Conservation (phyloP, 1,140 invertebrate species). For the Neomicropteryx cornuta region DNA sequence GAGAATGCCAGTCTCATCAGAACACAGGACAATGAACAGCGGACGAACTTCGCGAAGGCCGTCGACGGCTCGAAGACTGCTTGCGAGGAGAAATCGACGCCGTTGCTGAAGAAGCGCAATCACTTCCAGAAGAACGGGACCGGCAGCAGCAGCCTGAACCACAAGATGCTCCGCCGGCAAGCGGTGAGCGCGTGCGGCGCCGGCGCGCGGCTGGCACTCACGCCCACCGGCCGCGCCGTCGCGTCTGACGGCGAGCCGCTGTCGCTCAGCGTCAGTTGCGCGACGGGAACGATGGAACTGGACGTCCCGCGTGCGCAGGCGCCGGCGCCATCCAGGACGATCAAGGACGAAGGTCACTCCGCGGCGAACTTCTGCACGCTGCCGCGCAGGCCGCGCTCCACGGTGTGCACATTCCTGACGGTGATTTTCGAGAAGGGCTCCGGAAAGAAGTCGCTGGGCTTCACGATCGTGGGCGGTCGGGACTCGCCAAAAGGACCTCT, state of each 20-base stretch:
- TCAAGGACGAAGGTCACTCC: constrained; percentile 16
- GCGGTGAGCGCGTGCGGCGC: constrained; percentile 39
- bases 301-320: constrained; percentile 27
- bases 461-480: constrained; percentile 83
- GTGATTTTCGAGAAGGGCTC: constrained; percentile 75
- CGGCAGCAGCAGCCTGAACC: constrained; percentile 44
- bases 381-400: constrained; percentile 52
- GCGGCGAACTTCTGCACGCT: constrained; percentile 59
- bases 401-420: constrained; percentile 56
- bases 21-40: constrained; percentile 22
- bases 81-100: constrained; percentile 26
- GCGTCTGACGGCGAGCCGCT: constrained; percentile 9
- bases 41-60: constrained; percentile 15
- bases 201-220: constrained; percentile 22
- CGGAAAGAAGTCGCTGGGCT: constrained; percentile 76
- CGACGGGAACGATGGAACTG: constrained; percentile 30
- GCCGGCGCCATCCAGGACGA: constrained; percentile 18
- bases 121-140: constrained; percentile 47
- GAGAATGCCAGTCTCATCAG: constrained; percentile 42
- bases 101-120: constrained; percentile 33
- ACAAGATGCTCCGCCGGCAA: constrained; percentile 41
- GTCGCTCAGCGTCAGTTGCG: constrained; percentile 24
- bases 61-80: constrained; percentile 33
- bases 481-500: constrained; percentile 82
- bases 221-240: neutral